Base-by-base conservation (phyloP, 2,113 vertebrate species). In the Podocnemis expansa region DNA sequence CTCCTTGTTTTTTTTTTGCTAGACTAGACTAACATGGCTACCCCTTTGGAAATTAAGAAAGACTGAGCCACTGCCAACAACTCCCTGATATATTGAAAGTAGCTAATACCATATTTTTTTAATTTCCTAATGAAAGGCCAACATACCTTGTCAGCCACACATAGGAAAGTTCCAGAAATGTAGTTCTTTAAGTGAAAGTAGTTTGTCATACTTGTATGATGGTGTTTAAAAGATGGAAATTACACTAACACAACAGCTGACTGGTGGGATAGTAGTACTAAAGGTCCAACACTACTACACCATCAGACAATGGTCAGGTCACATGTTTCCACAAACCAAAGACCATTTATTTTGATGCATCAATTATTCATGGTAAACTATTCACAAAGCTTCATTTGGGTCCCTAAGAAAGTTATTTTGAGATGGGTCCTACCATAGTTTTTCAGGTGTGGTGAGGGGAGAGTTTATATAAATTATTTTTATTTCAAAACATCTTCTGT, bases 341-440 rank as follows among this genome's bases (percentile, higher is more conserved):
- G 84, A 86, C 56, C 47, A 19, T 89, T 92, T 86, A 17, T 19
- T 93, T 70, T 86, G 54, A 82, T 84, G 31, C 82, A 89, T 82
- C 41, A 91, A 80, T 22, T 76, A 94, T 92, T 89, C 41, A 17
- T 54, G 19, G 19, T 84, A 14, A 58, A 75, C 24, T 29, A 38
- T 38, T n/a, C 51, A 43, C 80, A 92, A 75, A 10, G 22, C 47
- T 94, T 85, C 70, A 6, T 67, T 90, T 91, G 38, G 70, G 60
- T 78, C 14, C 89, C 58, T 52, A 85, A 52, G 19, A 85, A 25
- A 13, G 56, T 58, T 49, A 75, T 81, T 88, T 21, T 17, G 84
- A 95, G 87, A 92, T 95, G 78, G 92, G 55, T 91, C 95, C 93
- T 38, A 38, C 76, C 78, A 8, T 16, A 58, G 31, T 76, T 76